A percentile compares a stretch with the other conserved stretches of the same genome.
Evolutionary conservation across 1,140 invertebrate species (phyloP).

Genomic region (Frieseomelitta varia): DNA sequence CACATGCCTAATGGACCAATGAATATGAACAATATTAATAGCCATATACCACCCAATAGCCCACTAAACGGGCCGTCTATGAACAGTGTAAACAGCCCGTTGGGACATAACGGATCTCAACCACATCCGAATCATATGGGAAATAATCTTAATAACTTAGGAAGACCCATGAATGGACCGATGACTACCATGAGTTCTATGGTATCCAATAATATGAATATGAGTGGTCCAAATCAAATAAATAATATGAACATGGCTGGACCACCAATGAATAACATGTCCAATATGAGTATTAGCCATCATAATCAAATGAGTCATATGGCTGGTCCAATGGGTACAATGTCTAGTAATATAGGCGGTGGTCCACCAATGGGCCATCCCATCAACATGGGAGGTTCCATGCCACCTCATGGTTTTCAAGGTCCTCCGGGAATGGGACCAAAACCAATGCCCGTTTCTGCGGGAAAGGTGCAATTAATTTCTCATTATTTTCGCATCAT

Average conservation of each 20-base stretch:
- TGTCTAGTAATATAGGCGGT: conserved; percentile 78
- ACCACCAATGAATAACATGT: conserved; percentile 82
- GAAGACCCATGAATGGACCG: conserved; percentile 84
- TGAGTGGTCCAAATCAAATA: conserved; percentile 78
- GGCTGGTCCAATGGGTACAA: conserved; percentile 84
- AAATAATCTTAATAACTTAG: conserved; percentile 81
- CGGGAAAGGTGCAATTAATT: conserved; percentile 87
- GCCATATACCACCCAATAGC: conserved; percentile 80
- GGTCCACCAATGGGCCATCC: conserved; percentile 81
- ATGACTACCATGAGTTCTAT: conserved; percentile 85
- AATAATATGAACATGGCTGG: conserved; percentile 83
- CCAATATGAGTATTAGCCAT: conserved; percentile 83
- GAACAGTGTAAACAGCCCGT: conserved; percentile 80
- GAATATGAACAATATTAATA: conserved; percentile 81
- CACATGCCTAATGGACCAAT: conserved; percentile 79
- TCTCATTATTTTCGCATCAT: neutral
- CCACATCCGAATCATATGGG: conserved; percentile 84
- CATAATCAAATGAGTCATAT: conserved; percentile 83
- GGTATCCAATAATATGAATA: conserved; percentile 80
- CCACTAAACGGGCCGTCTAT: conserved; percentile 79
- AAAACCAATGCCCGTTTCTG: conserved; percentile 93
- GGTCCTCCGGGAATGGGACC: conserved; percentile 81
- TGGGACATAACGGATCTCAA: conserved; percentile 82
- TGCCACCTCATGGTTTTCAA: conserved; percentile 81
- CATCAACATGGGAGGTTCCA: conserved; percentile 78